These are phyloP conservation scores for Podabrus alpinus DNA, from an alignment of 2,888 invertebrate species.

Conservation along the genomic window DNA sequence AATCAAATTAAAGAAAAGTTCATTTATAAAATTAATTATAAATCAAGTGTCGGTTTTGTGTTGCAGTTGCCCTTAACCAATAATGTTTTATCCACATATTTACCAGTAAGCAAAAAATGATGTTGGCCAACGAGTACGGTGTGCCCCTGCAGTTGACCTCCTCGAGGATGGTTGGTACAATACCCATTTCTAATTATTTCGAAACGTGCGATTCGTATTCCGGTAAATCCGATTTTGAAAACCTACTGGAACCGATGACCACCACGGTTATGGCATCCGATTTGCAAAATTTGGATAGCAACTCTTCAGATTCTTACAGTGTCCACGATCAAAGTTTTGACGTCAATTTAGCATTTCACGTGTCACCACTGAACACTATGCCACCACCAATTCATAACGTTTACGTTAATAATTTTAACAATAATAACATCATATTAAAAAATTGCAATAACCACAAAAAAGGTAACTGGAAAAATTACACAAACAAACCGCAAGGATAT, in stretches of 20 bases:
- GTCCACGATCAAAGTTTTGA: constrained; percentile 10
- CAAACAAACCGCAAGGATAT: constrained; percentile 27
- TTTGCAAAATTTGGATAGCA: constrained; percentile 3
- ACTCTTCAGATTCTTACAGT: not conserved
- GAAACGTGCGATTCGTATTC: constrained; percentile 8
- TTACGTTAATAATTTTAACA: constrained; percentile 35
- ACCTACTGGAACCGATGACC: not conserved
- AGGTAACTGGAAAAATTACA: constrained; percentile 30
- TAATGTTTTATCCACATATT: not conserved
- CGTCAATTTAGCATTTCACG: constrained; percentile 22
- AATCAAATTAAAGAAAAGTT: not conserved
- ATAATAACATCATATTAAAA: constrained; percentile 19
- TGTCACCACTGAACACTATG: constrained; percentile 34
- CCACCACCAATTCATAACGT: constrained; percentile 40
- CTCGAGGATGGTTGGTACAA: constrained; percentile 2
- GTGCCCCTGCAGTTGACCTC: constrained; percentile 9
- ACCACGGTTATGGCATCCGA: not conserved
- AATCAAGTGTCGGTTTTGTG: not conserved
- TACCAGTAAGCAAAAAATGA: not conserved
- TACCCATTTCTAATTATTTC: constrained; percentile 11
- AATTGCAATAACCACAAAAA: constrained; percentile 14
- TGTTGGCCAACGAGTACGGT: constrained; percentile 18
- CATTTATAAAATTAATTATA: not conserved
- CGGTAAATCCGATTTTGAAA: not conserved
- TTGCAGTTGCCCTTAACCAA: not conserved